Percentiles rank a stretch among this genome's conserved stretches.
Conservation (phyloP, 1,140 invertebrate genomes). For the Bombus superbus region DNA sequence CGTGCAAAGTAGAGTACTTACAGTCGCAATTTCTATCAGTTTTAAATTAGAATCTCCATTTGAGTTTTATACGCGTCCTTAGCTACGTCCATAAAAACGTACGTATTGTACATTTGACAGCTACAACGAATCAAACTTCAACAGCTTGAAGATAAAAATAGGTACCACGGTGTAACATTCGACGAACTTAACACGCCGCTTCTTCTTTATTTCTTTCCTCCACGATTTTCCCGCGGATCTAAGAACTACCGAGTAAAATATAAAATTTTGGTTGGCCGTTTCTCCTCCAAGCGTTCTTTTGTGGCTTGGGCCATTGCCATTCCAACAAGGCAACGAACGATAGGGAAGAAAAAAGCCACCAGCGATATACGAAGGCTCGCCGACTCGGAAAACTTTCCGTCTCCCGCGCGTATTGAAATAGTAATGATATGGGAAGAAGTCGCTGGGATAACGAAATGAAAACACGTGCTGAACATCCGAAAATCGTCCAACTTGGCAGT, state of each 20-base stretch:
- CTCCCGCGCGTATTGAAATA: slow-evolving; percentile 65
- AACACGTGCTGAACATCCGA: slow-evolving; percentile 56
- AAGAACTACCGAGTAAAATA: background rate
- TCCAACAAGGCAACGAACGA: slow-evolving; percentile 1
- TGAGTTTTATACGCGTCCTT: too few relatives aligned
- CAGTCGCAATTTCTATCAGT: too few relatives aligned
- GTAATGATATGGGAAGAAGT: slow-evolving; percentile 61
- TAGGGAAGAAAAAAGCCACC: background rate
- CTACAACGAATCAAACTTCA: background rate
- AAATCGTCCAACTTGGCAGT: slow-evolving; percentile 51
- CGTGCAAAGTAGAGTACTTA: too few relatives aligned
- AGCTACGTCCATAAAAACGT: too few relatives aligned
- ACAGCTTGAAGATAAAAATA: background rate
- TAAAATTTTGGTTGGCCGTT: slow-evolving; percentile 11
- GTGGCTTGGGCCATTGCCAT: background rate
- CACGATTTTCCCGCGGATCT: background rate
- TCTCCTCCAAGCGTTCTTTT: background rate
- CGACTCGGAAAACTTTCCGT: slow-evolving; percentile 43
- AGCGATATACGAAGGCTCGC: slow-evolving; percentile 27
- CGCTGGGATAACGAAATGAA: slow-evolving; percentile 61
- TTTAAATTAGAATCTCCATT: too few relatives aligned
- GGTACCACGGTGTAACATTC: background rate
- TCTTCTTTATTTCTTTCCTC: background rate
- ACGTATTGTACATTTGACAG: too few relatives aligned
- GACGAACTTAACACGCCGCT: background rate